Percentiles rank a stretch among this genome's conserved stretches.
These are phyloP conservation scores for Forbesichthys agassizii DNA, from an alignment of 2,113 vertebrate genomes.

Conservation along the genomic window DNA sequence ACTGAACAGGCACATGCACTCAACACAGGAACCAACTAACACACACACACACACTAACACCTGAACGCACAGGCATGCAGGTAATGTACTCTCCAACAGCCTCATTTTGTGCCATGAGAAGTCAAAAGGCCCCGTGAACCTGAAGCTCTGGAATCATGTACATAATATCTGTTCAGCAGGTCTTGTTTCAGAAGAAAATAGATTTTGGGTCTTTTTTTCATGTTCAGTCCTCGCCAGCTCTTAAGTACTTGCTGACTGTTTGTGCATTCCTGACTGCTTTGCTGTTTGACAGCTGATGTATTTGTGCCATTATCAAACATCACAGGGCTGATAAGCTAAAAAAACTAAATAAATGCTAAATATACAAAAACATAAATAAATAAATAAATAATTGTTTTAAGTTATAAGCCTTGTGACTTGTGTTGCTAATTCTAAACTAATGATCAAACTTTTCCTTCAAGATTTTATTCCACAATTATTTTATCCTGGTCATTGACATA, in stretches of 20 bases:
- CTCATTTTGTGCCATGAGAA: slow-evolving; percentile 43
- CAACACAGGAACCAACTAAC: slow-evolving; percentile 25
- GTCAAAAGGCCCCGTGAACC: slow-evolving; percentile 58
- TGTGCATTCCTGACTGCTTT: slow-evolving; percentile 58
- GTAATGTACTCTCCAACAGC: slow-evolving; percentile 16
- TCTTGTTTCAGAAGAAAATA: slow-evolving; percentile 45
- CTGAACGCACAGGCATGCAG: neutral
- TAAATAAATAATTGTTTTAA: slow-evolving; percentile 11
- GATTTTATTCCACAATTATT: too few relatives aligned
- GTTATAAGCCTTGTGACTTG: too few relatives aligned
- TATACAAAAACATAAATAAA: slow-evolving; percentile 18
- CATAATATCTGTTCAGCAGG: slow-evolving; percentile 51
- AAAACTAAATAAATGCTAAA: slow-evolving; percentile 25
- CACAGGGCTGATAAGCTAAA: slow-evolving; percentile 38
- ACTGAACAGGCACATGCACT: slow-evolving; percentile 13
- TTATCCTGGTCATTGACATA: too few relatives aligned
- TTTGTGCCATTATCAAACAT: slow-evolving; percentile 51
- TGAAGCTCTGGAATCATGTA: slow-evolving; percentile 70
- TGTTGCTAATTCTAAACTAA: too few relatives aligned
- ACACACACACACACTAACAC: slow-evolving; percentile 10
- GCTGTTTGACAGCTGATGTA: slow-evolving; percentile 64
- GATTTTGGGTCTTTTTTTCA: slow-evolving; percentile 24
- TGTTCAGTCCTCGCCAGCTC: slow-evolving; percentile 41
- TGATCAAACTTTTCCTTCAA: too few relatives aligned
- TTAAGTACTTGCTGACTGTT: slow-evolving; percentile 52